Evolutionary conservation across 2,797 vertebrate species (phyloP).

Genomic region (Gallinago nigripennis): DNA sequence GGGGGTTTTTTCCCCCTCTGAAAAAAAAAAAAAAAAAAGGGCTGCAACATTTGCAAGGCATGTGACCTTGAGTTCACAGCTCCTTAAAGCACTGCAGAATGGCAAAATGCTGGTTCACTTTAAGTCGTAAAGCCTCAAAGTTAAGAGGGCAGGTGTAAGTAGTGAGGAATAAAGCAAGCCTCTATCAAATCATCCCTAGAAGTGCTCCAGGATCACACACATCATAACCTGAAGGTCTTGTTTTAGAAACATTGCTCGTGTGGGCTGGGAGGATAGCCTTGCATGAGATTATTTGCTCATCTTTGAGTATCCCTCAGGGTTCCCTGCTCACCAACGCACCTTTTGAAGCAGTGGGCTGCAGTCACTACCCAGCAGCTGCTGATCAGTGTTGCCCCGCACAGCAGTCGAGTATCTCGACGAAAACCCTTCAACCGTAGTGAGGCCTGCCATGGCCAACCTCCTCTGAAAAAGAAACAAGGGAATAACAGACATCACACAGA

Average conservation of each 20-base stretch:
- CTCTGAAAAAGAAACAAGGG: slow-evolving; percentile 72
- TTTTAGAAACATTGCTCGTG: not conserved
- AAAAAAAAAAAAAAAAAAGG: not conserved
- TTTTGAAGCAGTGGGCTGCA: slow-evolving; percentile 93
- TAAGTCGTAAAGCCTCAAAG: not conserved
- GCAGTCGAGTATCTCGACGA: slow-evolving; percentile 81
- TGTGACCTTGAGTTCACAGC: not conserved
- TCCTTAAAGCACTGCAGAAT: not conserved
- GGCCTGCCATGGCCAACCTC: slow-evolving; percentile 91
- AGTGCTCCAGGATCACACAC: not conserved
- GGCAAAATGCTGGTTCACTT: not conserved
- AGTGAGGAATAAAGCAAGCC: not conserved
- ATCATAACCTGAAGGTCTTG: not conserved
- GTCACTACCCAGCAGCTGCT: slow-evolving; percentile 88
- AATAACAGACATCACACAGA: not conserved
- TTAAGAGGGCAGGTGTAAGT: not conserved
- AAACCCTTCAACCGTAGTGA: slow-evolving; percentile 86
- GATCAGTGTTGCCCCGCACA: slow-evolving; percentile 87
- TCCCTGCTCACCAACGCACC: slow-evolving; percentile 68
- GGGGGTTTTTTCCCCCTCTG: no score
- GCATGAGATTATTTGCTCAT: not conserved
- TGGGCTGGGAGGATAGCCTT: not conserved
- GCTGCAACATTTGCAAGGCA: not conserved
- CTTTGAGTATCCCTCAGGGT: fast-evolving
- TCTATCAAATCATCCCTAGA: not conserved